Evolutionary conservation across 1,140 invertebrate genomes (phyloP), one percentile per base, ranked within the genome.

Genomic region (Bombus waltoni): DNA sequence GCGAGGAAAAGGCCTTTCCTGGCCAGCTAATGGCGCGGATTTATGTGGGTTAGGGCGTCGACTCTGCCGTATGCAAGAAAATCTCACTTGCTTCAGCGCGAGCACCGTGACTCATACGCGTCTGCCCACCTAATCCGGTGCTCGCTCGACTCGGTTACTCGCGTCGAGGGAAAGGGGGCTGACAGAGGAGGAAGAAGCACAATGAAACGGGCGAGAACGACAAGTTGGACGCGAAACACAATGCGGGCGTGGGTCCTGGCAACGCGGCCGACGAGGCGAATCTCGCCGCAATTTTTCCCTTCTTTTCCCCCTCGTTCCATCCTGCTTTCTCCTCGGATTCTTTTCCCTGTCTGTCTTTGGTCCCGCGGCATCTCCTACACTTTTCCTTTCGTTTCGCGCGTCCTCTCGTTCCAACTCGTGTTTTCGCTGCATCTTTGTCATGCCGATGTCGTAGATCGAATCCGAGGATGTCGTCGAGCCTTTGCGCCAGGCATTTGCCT

Each of bases 21-120:
- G 89, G 68, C 76, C 68, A 66, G 73, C 90, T 90, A 91, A 91
- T 88, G 85, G 87, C 89, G 87, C 81, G 86, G 87, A 92, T 91
- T 91, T 90, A 92, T 92, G 91, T 92, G 90, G 91, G 91, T 92
- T 92, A 92, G 91, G 91, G 91, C 91, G 91, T 92, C 91, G 91
- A 92, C 91, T 92, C 82, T 68, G 0, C 65, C 70, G 85, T 79
- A 77, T 66, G 87, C 81, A 83, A 90, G 88, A 87, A 90, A 92
- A 92, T 90, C 90, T 90, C 85, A 90, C 89, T 91, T 86, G 88
- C 74, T 80, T 57, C 71, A 62, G 62, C 86, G 68, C 86, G 80
- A 66, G 70, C 35, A 76, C 57, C 81, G 87, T 92, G 91, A 92
- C 86, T 92, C 91, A 92, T 92, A 81, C 91, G 86, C 88, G 82